Evolutionary conservation across 2,888 invertebrate species (phyloP).

Genomic region (Ypsolopha sequella): DNA sequence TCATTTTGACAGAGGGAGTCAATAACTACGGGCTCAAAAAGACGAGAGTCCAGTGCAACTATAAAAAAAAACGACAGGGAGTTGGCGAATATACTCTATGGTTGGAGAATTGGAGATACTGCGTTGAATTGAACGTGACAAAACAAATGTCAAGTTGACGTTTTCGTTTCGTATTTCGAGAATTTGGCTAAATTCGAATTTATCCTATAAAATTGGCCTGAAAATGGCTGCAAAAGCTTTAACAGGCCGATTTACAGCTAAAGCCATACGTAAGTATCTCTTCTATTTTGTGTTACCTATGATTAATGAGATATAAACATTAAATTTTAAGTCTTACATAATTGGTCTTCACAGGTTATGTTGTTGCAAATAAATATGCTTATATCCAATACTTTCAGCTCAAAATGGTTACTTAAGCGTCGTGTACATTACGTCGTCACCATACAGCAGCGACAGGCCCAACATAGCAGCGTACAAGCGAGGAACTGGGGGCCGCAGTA

Average conservation of each 20-base stretch:
- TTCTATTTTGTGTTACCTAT: background rate
- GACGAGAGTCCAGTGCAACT: too few species aligned
- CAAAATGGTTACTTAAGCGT: constrained; percentile 48
- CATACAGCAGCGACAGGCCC: constrained; percentile 69
- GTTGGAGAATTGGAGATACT: too few species aligned
- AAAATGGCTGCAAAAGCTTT: constrained; percentile 57
- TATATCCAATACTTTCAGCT: constrained; percentile 27
- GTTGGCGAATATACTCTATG: too few species aligned
- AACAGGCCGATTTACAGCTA: constrained; percentile 41
- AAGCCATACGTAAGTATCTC: constrained; percentile 44
- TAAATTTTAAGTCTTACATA: constrained; percentile 42
- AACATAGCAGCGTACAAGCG: constrained; percentile 79
- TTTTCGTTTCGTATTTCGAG: background rate
- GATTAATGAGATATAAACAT: background rate
- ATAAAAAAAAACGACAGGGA: too few species aligned
- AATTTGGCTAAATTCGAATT: background rate
- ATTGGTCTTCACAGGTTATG: constrained; percentile 15
- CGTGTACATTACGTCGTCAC: constrained; percentile 54
- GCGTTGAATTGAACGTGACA: background rate
- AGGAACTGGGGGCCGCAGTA: constrained; percentile 93
- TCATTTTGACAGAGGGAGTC: too few species aligned
- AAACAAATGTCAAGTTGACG: background rate
- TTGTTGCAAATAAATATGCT: constrained; percentile 2
- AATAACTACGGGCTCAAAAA: too few species aligned
- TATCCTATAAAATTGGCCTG: background rate